Evolutionary conservation across 2,797 vertebrate species (phyloP).

Genomic region (Crossoptilon crossoptilon): DNA sequence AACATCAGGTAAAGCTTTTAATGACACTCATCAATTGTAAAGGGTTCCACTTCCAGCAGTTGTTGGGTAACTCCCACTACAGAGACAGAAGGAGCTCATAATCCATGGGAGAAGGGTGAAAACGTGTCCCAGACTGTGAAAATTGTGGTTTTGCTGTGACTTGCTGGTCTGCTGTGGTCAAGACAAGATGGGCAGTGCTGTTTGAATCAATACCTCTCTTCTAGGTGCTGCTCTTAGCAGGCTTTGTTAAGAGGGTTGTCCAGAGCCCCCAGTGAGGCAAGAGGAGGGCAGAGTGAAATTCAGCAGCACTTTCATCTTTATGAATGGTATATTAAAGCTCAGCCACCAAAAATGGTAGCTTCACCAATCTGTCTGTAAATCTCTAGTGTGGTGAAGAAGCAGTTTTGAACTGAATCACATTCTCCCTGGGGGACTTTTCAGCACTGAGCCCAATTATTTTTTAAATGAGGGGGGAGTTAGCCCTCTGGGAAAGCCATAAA

Average conservation of each 20-base stretch:
- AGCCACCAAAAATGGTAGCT: not conserved
- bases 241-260: not conserved
- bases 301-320: accelerated
- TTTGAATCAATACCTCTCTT: not conserved
- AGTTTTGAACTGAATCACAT: not conserved
- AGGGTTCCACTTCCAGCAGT: not conserved
- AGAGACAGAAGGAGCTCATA: not conserved
- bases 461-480: not conserved
- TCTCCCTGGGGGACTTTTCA: not conserved
- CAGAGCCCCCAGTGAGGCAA: not conserved
- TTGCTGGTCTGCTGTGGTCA: not conserved
- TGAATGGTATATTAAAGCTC: not conserved
- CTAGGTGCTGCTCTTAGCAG: not conserved
- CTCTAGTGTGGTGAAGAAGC: not conserved
- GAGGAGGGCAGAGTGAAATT: not conserved
- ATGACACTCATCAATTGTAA: not conserved
- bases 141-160: not conserved
- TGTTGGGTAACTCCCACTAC: not conserved
- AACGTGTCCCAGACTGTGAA: not conserved
- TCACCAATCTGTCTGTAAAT: not conserved
- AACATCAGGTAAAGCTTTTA: not conserved
- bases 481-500: not conserved
- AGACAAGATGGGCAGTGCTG: not conserved
- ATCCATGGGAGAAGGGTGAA: not conserved
- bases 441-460: not conserved